Evolutionary conservation across 2,113 vertebrate species (phyloP).

Genomic region (Atractosteus spatula): DNA sequence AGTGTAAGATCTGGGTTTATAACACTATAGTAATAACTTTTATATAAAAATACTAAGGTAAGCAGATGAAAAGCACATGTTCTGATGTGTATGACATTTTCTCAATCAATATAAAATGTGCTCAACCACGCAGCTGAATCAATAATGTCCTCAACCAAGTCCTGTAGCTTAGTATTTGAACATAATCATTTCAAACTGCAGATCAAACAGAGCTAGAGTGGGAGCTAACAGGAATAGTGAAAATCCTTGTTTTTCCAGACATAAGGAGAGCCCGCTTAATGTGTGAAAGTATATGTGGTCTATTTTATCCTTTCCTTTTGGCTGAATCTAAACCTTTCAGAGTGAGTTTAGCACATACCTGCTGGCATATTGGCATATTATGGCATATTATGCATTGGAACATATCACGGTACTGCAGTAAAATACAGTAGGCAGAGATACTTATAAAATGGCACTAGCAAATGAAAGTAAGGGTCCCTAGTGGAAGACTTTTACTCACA

Average conservation of each 20-base stretch:
- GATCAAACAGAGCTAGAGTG: constrained; percentile 6
- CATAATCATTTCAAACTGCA: constrained; percentile 21
- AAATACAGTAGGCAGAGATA: too few species aligned
- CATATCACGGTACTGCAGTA: too few species aligned
- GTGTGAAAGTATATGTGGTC: background rate
- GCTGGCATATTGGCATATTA: too few species aligned
- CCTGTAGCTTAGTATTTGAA: constrained; percentile 17
- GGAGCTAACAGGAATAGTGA: constrained; percentile 10
- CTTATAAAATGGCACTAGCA: too few species aligned
- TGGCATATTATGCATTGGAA: too few species aligned
- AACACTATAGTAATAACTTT: too few species aligned
- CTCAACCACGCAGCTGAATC: constrained; percentile 28
- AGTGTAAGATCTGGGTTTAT: too few species aligned
- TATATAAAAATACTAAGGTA: constrained; percentile 1
- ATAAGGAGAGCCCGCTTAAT: background rate
- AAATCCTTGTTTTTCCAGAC: constrained; percentile 12
- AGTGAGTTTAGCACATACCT: too few species aligned
- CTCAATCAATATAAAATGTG: constrained; percentile 23
- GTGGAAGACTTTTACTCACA: too few species aligned
- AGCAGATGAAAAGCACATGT: constrained; percentile 16
- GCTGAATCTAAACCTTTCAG: too few species aligned
- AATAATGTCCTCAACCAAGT: constrained; percentile 16
- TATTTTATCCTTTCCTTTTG: constrained; percentile 17
- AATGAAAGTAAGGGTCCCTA: too few species aligned
- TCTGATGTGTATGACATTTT: constrained; percentile 11